Evolutionary conservation across 2,113 vertebrate species (phyloP).

Genomic region (Corydoras sp.): DNA sequence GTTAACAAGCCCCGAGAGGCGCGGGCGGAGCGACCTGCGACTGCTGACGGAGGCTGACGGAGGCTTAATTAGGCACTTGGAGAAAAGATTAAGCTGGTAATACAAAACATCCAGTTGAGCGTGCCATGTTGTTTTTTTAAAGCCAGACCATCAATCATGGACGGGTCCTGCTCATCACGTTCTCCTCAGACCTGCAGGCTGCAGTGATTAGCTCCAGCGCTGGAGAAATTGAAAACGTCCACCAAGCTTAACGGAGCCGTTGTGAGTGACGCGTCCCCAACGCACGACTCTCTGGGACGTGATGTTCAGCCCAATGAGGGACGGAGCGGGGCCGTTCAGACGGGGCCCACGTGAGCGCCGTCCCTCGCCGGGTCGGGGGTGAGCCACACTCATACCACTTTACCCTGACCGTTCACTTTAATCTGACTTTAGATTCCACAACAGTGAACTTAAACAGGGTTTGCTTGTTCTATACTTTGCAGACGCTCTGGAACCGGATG

Average conservation of each 20-base stretch:
- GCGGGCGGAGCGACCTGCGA: constrained; percentile 18
- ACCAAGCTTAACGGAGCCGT: constrained; percentile 22
- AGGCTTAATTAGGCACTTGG: constrained; percentile 67
- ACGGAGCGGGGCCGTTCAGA: background rate
- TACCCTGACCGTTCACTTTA: too few relatives aligned
- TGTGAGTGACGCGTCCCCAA: constrained; percentile 31
- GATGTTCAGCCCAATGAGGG: constrained; percentile 9
- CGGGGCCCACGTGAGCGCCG: constrained; percentile 6
- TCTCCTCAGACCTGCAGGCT: constrained; percentile 24
- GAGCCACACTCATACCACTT: too few relatives aligned
- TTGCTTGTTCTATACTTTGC: too few relatives aligned
- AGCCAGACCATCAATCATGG: constrained; percentile 43
- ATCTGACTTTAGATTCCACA: too few relatives aligned
- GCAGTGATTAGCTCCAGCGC: constrained; percentile 38
- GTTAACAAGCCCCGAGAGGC: constrained; percentile 66
- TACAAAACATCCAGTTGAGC: constrained; percentile 46
- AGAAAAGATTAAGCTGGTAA: constrained; percentile 63
- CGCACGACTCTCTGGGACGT: constrained; percentile 18
- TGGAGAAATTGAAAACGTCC: constrained; percentile 38
- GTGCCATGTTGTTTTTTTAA: constrained; percentile 18
- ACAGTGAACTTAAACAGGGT: too few relatives aligned
- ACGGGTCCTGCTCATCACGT: constrained; percentile 34
- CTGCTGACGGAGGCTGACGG: constrained; percentile 52
- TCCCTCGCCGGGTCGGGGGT: too few relatives aligned
- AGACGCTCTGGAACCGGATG: too few relatives aligned